Evolutionary conservation across 2,888 invertebrate genomes (phyloP).

Genomic region (Zygaena filipendulae): DNA sequence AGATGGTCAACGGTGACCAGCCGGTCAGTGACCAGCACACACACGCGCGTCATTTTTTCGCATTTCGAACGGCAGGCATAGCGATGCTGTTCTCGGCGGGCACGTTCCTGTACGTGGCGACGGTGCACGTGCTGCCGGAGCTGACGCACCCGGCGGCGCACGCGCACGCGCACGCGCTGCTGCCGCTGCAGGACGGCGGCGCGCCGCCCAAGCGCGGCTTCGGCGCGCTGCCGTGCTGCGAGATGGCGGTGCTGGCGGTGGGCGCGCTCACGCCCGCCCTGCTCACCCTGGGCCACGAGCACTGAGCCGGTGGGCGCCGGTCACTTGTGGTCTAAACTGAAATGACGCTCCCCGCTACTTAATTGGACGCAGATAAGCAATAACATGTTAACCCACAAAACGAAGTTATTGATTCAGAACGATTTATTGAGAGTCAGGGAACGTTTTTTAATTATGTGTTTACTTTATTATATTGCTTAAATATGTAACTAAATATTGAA

Average conservation of each 20-base stretch:
- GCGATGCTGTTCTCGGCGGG: conserved; percentile 99
- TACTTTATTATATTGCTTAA: too few relatives aligned
- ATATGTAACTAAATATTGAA: too few relatives aligned
- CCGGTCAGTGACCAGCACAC: too few relatives aligned
- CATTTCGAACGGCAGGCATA: conserved; percentile 65
- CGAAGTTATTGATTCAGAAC: too few relatives aligned
- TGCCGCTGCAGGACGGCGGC: conserved; percentile 41
- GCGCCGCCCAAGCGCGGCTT: conserved; percentile 32
- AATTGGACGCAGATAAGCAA: too few relatives aligned
- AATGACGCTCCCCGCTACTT: too few relatives aligned
- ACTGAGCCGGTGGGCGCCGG: conserved; percentile 64
- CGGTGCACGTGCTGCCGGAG: conserved; percentile 98
- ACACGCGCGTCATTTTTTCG: too few relatives aligned
- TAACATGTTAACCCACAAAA: too few relatives aligned
- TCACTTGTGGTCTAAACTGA: too few relatives aligned
- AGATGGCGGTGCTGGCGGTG: conserved; percentile 83
- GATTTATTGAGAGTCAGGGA: too few relatives aligned
- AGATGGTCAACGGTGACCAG: too few relatives aligned
- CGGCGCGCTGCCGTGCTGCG: conserved; percentile 76
- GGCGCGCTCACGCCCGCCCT: conserved; percentile 91
- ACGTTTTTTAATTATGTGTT: too few relatives aligned
- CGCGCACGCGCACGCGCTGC: conserved; percentile 42
- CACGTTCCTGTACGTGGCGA: conserved; percentile 98
- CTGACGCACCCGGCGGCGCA: conserved; percentile 69
- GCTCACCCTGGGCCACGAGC: conserved; percentile 92